These are phyloP conservation scores for Nixonia krombeini DNA, from an alignment of 1,140 invertebrate species.

Conservation along the genomic window DNA sequence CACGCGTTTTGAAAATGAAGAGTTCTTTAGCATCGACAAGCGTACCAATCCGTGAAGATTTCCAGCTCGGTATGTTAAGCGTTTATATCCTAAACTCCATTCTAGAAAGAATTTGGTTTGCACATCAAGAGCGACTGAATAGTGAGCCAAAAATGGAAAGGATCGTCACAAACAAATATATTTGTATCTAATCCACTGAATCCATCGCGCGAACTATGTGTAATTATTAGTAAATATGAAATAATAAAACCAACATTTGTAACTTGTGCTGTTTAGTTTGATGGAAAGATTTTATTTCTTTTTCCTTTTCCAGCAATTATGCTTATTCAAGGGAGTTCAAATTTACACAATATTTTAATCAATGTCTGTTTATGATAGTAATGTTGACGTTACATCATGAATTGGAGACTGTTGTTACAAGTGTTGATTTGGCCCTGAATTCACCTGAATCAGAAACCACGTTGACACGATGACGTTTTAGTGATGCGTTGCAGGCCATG, in stretches of 20 bases:
- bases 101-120: not conserved
- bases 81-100: not conserved
- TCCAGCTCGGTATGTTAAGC: not conserved
- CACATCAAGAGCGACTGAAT: not conserved
- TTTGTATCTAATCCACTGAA: constrained; percentile 20
- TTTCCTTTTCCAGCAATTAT: not conserved
- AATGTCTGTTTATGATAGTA: not conserved
- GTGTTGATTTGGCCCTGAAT: constrained; percentile 71
- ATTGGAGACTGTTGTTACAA: constrained; percentile 52
- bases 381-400: not conserved
- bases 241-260: constrained; percentile 64
- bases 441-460: constrained; percentile 70
- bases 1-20: not conserved
- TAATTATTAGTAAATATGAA: constrained; percentile 45
- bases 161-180: constrained; percentile 35
- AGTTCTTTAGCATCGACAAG: no score
- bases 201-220: constrained; percentile 23
- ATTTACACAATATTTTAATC: constrained; percentile 6
- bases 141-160: constrained; percentile 22
- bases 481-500: constrained; percentile 48
- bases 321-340: not conserved
- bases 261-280: constrained; percentile 5
- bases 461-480: constrained; percentile 57
- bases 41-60: not conserved
- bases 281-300: not conserved